Evolutionary conservation across 2,888 invertebrate genomes (phyloP), one percentile per base, ranked within the genome.

Genomic region (Chorisops tibialis): DNA sequence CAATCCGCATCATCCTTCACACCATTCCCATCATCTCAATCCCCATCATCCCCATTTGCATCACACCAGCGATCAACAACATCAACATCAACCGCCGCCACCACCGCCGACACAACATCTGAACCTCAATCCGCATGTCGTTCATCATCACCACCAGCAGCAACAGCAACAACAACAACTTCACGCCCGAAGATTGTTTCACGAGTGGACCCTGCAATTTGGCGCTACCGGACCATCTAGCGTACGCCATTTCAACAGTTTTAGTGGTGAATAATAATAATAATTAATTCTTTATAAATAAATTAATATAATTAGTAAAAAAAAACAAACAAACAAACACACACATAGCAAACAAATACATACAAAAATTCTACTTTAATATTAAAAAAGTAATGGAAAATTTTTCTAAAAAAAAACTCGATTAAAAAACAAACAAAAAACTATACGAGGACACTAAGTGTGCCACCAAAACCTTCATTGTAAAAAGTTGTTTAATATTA

Each of bases 151-250:
- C 48, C 74, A 76, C 56, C 78, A 77, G 59, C 79, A 77, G 62
- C 78, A 77, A 69, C 79, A 78, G 71, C 78, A 79, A 67, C 78
- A 79, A 65, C 79, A 79, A 65, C 79, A 79, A 70, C 67, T 79
- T 66, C 79, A 79, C 63, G 71, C 71, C 41, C 75, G 79, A 65
- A 75, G 79, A 24, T 73, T 79, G 59, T 74, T 79, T 62, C 79
- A 79, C 69, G 79, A 79, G 71, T 72, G 79, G 74, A 79, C 79
- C 67, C 69, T 79, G 69, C 79, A 79, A 67, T 79, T 79, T 63
- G 78, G 78, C 45, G 77, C 76, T 56, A 75, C 78, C 4, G 75
- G 76, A 56, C 67, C 68, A 43, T 63, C 66, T n/a, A 63, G 67
- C 66, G 78, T 78, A 60, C 74, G 78, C 59, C 77, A 78, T 66